Percentiles rank a stretch among this genome's conserved stretches.
Conservation (phyloP, 2,888 invertebrate genomes). For the Drosophila putrida region DNA sequence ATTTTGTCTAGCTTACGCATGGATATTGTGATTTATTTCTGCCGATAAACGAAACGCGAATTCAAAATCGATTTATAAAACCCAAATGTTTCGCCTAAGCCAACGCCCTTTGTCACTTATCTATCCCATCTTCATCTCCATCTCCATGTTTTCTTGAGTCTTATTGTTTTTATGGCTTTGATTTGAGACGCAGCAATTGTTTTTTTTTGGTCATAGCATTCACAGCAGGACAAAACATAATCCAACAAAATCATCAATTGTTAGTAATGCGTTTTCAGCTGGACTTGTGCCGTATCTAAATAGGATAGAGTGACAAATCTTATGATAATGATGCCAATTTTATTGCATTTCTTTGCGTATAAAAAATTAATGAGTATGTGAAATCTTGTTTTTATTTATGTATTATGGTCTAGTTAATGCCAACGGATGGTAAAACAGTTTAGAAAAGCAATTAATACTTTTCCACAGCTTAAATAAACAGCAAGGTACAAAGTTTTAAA, state of each 20-base stretch:
- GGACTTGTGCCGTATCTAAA: neutral
- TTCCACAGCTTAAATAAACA: no score
- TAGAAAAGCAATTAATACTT: no score
- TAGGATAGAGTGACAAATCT: slow-evolving; percentile 4
- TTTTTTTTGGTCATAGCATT: slow-evolving; percentile 9
- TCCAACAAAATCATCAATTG: slow-evolving; percentile 20
- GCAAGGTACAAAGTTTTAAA: no score
- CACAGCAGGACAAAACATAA: slow-evolving; percentile 29
- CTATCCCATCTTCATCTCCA: no score
- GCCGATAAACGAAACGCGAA: slow-evolving; percentile 63
- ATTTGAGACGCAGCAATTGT: slow-evolving; percentile 42
- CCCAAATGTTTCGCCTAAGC: slow-evolving; percentile 12
- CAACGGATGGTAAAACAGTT: no score
- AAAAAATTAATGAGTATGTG: neutral
- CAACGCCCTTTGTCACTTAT: slow-evolving; percentile 7
- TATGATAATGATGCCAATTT: slow-evolving; percentile 18
- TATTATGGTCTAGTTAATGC: no score
- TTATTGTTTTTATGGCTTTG: slow-evolving; percentile 40
- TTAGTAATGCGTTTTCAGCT: slow-evolving; percentile 3
- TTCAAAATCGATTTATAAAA: slow-evolving; percentile 64
- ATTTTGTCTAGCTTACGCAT: slow-evolving; percentile 40
- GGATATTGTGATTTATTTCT: slow-evolving; percentile 60
- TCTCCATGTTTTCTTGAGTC: neutral
- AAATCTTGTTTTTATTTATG: no score
- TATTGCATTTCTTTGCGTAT: slow-evolving; percentile 1